Conservation (phyloP, 2,797 vertebrate species). For the Gambelia wislizenii region DNA sequence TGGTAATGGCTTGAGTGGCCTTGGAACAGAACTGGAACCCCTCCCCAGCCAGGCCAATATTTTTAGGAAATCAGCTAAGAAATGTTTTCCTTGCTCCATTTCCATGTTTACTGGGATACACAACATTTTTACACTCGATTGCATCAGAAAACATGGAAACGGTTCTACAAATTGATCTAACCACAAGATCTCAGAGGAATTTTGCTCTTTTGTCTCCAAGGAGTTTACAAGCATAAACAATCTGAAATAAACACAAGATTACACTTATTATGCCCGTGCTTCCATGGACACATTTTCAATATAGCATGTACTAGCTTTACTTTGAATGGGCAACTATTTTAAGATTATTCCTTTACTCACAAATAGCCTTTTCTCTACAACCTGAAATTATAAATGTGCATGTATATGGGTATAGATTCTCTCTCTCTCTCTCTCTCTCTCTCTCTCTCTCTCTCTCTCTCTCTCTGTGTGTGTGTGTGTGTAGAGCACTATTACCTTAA, state of each 20-base stretch:
- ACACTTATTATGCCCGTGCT: conserved; percentile 17
- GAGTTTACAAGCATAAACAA: conserved; percentile 75
- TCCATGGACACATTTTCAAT: conserved; percentile 1
- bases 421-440: not conserved
- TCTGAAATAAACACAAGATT: conserved; percentile 53
- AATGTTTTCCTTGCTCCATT: conserved; percentile 70
- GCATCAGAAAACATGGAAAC: conserved; percentile 79
- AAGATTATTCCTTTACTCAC: not conserved
- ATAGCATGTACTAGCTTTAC: not conserved
- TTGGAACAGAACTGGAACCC: conserved; percentile 63
- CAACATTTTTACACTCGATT: conserved; percentile 75
- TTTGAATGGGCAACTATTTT: not conserved
- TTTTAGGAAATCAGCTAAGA: conserved; percentile 72
- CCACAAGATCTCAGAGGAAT: conserved; percentile 66
- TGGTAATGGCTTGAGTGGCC: conserved; percentile 54
- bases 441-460: not conserved
- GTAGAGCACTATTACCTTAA: not conserved
- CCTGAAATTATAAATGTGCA: not conserved
- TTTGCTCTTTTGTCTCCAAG: conserved; percentile 72
- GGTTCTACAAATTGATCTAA: conserved; percentile 65
- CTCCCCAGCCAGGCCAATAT: conserved; percentile 55
- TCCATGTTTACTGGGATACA: conserved; percentile 78
- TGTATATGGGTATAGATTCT: not conserved
- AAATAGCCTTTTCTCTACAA: not conserved
- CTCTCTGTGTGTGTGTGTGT: not conserved